A percentile compares a stretch with the other conserved stretches of the same genome.
Evolutionary conservation across 2,797 vertebrate genomes (phyloP).

Genomic region (Pseudochirops cupreus): DNA sequence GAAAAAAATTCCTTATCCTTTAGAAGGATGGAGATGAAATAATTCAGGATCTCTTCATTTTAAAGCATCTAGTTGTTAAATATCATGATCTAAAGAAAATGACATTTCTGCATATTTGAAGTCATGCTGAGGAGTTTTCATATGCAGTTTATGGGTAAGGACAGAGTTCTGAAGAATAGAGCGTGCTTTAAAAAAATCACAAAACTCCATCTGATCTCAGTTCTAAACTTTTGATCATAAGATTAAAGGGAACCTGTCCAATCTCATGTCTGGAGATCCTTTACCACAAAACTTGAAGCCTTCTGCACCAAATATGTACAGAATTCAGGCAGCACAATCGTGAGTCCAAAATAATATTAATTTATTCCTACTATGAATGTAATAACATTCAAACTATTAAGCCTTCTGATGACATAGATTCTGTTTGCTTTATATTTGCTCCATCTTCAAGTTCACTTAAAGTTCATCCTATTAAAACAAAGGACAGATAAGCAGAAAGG

Average conservation of each 20-base stretch:
- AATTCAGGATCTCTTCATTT: conserved; percentile 46
- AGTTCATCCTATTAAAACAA: conserved; percentile 86
- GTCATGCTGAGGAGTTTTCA: conserved; percentile 69
- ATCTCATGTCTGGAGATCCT: conserved; percentile 40
- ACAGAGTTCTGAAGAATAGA: conserved; percentile 36
- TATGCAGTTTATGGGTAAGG: conserved; percentile 63
- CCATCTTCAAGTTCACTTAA: conserved; percentile 72
- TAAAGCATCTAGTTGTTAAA: neutral
- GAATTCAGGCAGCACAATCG: conserved; percentile 58
- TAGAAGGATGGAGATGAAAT: conserved; percentile 55
- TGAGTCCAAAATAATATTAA: conserved; percentile 65
- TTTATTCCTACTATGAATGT: conserved; percentile 54
- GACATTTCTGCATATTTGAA: conserved; percentile 75
- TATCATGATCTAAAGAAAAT: conserved; percentile 57
- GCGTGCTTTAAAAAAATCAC: conserved; percentile 43
- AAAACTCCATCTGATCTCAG: conserved; percentile 55
- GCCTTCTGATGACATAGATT: conserved; percentile 78
- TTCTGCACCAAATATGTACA: conserved; percentile 48
- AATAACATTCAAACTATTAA: conserved; percentile 58
- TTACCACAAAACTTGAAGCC: conserved; percentile 52
- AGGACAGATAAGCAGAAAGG: conserved; percentile 59
- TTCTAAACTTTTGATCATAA: conserved; percentile 44
- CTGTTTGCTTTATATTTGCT: conserved; percentile 59
- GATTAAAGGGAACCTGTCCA: conserved; percentile 26
- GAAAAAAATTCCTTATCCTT: conserved; percentile 61